Evolutionary conservation across 1,140 invertebrate species (phyloP).

Genomic region (Saccostrea echinata): DNA sequence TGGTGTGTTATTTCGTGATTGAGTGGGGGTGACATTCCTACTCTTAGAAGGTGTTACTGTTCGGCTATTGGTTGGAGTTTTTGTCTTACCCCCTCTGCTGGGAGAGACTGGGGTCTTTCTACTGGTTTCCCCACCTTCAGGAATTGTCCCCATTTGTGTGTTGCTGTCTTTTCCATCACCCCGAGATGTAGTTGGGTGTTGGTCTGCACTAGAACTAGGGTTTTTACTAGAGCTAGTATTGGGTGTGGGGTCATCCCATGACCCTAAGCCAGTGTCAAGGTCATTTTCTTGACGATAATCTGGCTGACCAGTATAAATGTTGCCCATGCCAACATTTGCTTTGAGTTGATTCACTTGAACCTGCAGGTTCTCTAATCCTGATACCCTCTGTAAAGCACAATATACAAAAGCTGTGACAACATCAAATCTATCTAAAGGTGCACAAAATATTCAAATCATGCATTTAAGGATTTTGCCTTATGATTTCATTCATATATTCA

Average conservation of each 20-base stretch:
- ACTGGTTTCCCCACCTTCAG: conserved; percentile 54
- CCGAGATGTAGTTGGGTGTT: conserved; percentile 10
- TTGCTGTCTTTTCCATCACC: conserved; percentile 14
- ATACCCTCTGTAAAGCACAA: conserved; percentile 67
- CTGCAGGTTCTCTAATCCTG: conserved; percentile 71
- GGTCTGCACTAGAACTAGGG: conserved; percentile 29
- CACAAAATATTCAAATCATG: background rate
- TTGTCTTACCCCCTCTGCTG: conserved; percentile 30
- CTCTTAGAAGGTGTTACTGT: conserved; percentile 43
- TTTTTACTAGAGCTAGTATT: conserved; percentile 21
- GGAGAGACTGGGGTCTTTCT: conserved; percentile 51
- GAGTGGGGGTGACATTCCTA: conserved; percentile 44
- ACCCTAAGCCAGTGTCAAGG: conserved; percentile 52
- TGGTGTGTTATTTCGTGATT: conserved; percentile 42
- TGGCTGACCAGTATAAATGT: conserved; percentile 42
- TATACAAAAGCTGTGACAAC: conserved; percentile 21
- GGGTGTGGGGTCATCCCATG: conserved; percentile 62
- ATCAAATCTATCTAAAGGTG: background rate
- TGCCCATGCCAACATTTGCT: conserved; percentile 56
- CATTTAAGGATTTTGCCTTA: too few relatives aligned
- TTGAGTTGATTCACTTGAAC: conserved; percentile 69
- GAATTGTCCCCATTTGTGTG: conserved; percentile 53
- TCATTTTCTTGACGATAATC: conserved; percentile 61
- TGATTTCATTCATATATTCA: too few relatives aligned
- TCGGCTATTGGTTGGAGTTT: conserved; percentile 48